A percentile compares a stretch with the other conserved stretches of the same genome.
Conservation (phyloP, 2,888 invertebrate species). For the Caenorhabditis sp. region DNA sequence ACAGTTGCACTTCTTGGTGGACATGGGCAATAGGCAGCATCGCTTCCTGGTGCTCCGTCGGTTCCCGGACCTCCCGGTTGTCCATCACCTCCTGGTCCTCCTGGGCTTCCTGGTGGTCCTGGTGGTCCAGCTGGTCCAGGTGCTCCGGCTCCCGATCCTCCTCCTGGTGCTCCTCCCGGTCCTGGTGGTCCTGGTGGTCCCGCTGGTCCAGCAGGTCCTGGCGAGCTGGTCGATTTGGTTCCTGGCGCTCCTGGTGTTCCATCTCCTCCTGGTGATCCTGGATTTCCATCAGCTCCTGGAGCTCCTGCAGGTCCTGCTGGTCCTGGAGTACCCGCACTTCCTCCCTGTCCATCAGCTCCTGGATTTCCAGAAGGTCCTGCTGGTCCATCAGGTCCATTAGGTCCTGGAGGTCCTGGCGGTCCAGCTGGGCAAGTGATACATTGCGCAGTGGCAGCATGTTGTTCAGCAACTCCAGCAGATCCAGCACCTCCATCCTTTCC, state of each 20-base stretch:
- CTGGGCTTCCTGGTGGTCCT: constrained; percentile 52
- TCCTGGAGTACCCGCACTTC: constrained; percentile 33
- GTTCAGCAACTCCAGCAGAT: constrained; percentile 31
- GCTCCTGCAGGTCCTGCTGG: constrained; percentile 44
- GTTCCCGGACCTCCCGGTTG: constrained; percentile 50
- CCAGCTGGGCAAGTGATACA: constrained; percentile 54
- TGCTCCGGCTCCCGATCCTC: constrained; percentile 44
- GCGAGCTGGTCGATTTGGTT: constrained; percentile 39
- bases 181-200: constrained; percentile 52
- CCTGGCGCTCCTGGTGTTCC: constrained; percentile 48
- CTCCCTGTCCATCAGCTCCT: constrained; percentile 38
- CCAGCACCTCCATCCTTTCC: constrained; percentile 31
- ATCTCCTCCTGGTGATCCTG: constrained; percentile 36
- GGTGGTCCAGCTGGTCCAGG: constrained; percentile 50
- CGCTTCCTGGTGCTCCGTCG: constrained; percentile 47
- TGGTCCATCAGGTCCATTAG: constrained; percentile 44
- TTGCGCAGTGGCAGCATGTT: constrained; percentile 11
- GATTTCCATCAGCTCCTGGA: constrained; percentile 39
- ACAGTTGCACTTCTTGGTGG: constrained; percentile 37
- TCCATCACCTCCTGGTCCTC: constrained; percentile 47
- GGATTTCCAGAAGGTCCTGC: constrained; percentile 45
- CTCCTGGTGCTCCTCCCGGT: constrained; percentile 47
- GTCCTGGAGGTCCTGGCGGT: constrained; percentile 46
- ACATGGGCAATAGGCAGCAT: constrained; percentile 51
- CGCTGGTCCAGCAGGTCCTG: constrained; percentile 47